Evolutionary conservation across 2,113 vertebrate species (phyloP), one percentile per base, ranked within the genome.

Genomic region (Murina feae): DNA sequence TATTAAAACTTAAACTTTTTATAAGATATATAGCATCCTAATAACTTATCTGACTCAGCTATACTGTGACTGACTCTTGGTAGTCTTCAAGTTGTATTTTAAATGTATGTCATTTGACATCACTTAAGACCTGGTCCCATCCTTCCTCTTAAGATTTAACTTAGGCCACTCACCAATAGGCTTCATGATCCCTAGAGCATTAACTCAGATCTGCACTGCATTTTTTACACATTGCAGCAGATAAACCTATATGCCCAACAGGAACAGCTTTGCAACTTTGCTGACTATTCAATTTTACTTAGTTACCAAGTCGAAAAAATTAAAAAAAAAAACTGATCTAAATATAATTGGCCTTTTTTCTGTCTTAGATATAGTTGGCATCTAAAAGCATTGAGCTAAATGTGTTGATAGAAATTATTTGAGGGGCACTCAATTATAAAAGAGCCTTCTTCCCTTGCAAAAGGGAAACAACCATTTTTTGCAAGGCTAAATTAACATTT

Each of bases 311-410:
- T 65, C 72, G 30, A 71, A 37, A 32, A 75, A 75, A 65, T 69
- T 84, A 88, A 82, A 88, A 82, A 74, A 88, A 82, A 88, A 82
- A 74, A 66, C 39, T 69, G 35, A 90, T 39, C 58, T 69, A 88
- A 90, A 95, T 58, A 42, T 83, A 96, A 79, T 20, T 39, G 37
- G 8, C 60, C 32, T 21, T 16, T 53, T 65, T 80, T 39, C 16
- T 37, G 5, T 47, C 17, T 89, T 55, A 30, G 23, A 90, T 55
- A n/a, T 4, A 85, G 3, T 44, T 85, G 39, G 53, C 9, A 81
- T 20, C 35, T 28, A 94, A 90, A 93, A 90, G 14, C 60, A 81
- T 8, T 21, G 25, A 93, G 35, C 9, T 39, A 7, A 93, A 84
- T 44, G 4, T 49, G 1, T 76, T 58, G 9, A 66, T 42, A 93